Conservation (phyloP, 23 tunicate species). For the Trididemnum clinides region DNA sequence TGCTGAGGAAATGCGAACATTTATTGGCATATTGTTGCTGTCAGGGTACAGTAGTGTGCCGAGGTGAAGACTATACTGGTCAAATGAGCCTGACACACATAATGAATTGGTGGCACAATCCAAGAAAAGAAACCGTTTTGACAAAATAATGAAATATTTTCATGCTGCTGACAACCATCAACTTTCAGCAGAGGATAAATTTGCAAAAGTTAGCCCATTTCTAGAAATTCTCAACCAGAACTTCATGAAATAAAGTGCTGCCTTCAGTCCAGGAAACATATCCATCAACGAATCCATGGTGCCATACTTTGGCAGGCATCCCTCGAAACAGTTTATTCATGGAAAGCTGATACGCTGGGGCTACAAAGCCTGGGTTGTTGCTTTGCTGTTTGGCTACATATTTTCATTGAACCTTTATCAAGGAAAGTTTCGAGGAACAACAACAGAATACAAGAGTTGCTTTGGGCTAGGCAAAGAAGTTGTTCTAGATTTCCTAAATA, state of each 20-base stretch:
- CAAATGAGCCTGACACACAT: too few relatives aligned
- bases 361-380: slow-evolving; percentile 19
- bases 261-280: not conserved
- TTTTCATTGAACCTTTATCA: not conserved
- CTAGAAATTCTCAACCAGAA: slow-evolving; percentile 1
- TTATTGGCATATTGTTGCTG: not conserved
- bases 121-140: not conserved
- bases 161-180: slow-evolving; percentile 8
- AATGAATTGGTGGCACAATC: slow-evolving; percentile 8
- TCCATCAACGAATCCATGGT: slow-evolving; percentile 12
- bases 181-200: not conserved
- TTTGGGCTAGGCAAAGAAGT: slow-evolving; percentile 10
- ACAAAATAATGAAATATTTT: slow-evolving; percentile 18
- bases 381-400: not conserved
- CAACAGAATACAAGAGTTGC: not conserved
- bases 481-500: not conserved
- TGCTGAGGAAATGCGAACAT: not conserved
- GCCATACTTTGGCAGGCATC: not conserved
- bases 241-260: not conserved
- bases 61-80: too few relatives aligned
- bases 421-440: not conserved
- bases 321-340: slow-evolving; percentile 5
- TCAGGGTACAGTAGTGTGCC: not conserved
- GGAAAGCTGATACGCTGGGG: slow-evolving; percentile 10
- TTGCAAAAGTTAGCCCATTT: slow-evolving; percentile 12